Evolutionary conservation across 2,888 invertebrate genomes (phyloP), one percentile per base, ranked within the genome.

Genomic region (Heliconius aoede): DNA sequence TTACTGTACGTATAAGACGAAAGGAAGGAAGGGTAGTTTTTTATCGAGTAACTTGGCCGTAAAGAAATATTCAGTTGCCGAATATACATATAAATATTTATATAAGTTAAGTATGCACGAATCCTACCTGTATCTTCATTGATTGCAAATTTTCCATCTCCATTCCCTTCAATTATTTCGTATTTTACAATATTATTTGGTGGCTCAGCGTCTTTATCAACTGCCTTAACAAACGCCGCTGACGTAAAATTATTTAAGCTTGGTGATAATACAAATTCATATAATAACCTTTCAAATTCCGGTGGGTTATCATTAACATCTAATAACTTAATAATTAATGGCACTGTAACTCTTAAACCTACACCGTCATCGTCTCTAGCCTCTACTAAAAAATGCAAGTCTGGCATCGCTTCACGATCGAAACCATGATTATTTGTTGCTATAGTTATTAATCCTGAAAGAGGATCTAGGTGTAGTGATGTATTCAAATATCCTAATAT

Each of bases 251-350:
- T 96, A 80, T 95, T 95, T 81, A 97, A 92, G 86, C 97, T 96
- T 11, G 96, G 94, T 68, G 97, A 96, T 78, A 98, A 90, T 81
- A 97, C 96, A 83, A 97, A 98, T 87, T 97, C 97, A 86, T 98
- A 98, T 18, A 96, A 92, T 69, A 95, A 93, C 86, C 96, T 96
- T 81, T 97, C 97, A 87, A 99, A 99, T 79, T 95, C 93, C 60
- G 99, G 99, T 75, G 96, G 95, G 91, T 98, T 97, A 91, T 99
- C 98, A 89, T 99, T 98, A 76, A 97, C 96, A 92, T 96, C 96
- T 85, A 97, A 92, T 82, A 98, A 92, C 91, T 96, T 96, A 85
- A 98, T 95, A 83, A 96, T 95, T 82, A 98, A 95, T 84, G 96
- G 96, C 84, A 97, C 95, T 81, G 96, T 96, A 65, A 97, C 96